A percentile compares a stretch with the other conserved stretches of the same genome.
phyloP scores from a whole-genome alignment of 2,888 invertebrate species.

The Acleris laterana region DNA sequence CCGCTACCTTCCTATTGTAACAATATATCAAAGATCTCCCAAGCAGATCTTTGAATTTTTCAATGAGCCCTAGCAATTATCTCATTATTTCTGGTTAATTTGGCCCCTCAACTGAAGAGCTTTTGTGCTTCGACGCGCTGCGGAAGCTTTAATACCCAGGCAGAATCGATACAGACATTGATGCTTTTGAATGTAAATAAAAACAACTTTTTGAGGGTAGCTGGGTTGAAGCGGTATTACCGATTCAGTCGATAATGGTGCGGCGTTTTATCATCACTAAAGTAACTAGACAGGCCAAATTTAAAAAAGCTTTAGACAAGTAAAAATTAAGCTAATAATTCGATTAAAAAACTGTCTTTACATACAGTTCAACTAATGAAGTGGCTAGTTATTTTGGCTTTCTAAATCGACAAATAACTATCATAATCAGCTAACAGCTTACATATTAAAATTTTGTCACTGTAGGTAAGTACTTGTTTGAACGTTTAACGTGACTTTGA shows the following conservation, averaged over 20 bases:
- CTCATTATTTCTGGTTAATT: slow-evolving; percentile 67
- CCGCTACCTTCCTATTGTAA: slow-evolving; percentile 22
- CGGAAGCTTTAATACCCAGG: slow-evolving; percentile 41
- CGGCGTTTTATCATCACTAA: background rate
- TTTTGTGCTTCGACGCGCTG: slow-evolving; percentile 58
- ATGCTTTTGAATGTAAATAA: slow-evolving; percentile 41
- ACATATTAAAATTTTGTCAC: no score
- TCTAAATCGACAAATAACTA: no score
- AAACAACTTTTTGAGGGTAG: slow-evolving; percentile 23
- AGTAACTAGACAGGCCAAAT: background rate
- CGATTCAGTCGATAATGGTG: slow-evolving; percentile 11
- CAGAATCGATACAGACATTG: slow-evolving; percentile 38
- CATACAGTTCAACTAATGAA: no score
- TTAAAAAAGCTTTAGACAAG: no score
- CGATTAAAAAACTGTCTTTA: no score
- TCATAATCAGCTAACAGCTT: no score
- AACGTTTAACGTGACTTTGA: no score
- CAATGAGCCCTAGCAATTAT: slow-evolving; percentile 60
- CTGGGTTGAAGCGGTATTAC: slow-evolving; percentile 6
- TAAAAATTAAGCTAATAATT: no score
- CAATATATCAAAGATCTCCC: slow-evolving; percentile 45
- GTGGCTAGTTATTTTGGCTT: no score
- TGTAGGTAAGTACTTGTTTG: no score
- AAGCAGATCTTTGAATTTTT: slow-evolving; percentile 47
- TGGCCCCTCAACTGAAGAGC: slow-evolving; percentile 54